Conservation (phyloP, 2,797 vertebrate genomes). For the Eutrigla gurnardus region DNA sequence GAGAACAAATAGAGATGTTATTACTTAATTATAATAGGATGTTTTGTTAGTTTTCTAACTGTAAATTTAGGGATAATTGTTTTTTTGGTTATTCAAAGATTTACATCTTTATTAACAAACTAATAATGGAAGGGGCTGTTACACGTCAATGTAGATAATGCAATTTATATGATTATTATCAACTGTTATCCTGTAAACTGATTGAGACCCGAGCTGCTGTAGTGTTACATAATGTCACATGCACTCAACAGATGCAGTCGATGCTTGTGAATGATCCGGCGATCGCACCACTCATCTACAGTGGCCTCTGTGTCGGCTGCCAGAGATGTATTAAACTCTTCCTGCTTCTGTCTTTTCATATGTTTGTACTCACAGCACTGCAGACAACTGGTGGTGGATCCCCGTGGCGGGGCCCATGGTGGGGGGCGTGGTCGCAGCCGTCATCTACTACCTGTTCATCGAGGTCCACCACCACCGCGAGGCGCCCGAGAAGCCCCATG, state of each 20-base stretch:
- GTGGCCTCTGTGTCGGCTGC: constrained; percentile 6
- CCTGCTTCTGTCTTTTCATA: neutral
- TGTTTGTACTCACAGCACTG: constrained; percentile 82
- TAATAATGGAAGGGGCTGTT: neutral
- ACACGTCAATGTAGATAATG: neutral
- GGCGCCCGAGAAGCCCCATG: constrained; percentile 55
- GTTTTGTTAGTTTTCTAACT: neutral
- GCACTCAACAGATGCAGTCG: constrained; percentile 36
- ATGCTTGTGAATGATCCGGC: constrained; percentile 51
- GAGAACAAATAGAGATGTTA: neutral
- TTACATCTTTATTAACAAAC: neutral
- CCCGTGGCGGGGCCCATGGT: constrained; percentile 92
- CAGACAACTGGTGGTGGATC: constrained; percentile 96
- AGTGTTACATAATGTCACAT: constrained; percentile 71
- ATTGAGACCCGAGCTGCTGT: neutral
- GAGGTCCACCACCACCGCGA: constrained; percentile 89
- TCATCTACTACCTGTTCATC: constrained; percentile 89
- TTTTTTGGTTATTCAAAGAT: neutral
- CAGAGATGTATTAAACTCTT: neutral
- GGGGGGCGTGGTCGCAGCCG: constrained; percentile 88
- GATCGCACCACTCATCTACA: constrained; percentile 1
- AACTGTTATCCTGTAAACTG: neutral
- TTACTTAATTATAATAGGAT: neutral
- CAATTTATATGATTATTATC: neutral
- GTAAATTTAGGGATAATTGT: neutral